Conservation (phyloP, 2,797 vertebrate species). For the Melanotaenia parkinsoni region DNA sequence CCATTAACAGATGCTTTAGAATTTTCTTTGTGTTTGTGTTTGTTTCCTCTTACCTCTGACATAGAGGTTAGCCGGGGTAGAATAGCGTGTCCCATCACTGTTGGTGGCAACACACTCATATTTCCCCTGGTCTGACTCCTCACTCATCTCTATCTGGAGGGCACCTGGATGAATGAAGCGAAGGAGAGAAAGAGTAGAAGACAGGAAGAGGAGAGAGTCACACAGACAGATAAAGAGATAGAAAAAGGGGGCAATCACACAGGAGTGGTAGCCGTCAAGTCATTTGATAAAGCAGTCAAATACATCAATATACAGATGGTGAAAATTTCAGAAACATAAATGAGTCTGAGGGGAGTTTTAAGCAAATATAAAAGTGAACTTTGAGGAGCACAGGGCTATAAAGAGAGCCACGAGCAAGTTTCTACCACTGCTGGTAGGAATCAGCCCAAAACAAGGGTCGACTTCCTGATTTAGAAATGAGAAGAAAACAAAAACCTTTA, state of each 20-base stretch:
- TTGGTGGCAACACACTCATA: slow-evolving; percentile 99
- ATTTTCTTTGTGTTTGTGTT: not conserved
- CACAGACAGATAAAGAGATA: slow-evolving; percentile 54
- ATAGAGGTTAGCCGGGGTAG: slow-evolving; percentile 98
- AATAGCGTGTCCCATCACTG: slow-evolving; percentile 98
- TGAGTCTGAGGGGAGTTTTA: slow-evolving; percentile 79
- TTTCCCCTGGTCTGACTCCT: slow-evolving; percentile 99
- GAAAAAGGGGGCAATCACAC: slow-evolving; percentile 52
- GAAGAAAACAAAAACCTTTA: slow-evolving; percentile 80
- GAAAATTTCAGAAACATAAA: slow-evolving; percentile 88
- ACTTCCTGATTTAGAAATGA: slow-evolving; percentile 82
- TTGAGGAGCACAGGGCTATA: slow-evolving; percentile 42
- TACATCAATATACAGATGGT: slow-evolving; percentile 86
- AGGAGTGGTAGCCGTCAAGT: slow-evolving; percentile 36
- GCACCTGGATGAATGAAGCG: slow-evolving; percentile 91
- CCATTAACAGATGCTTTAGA: not conserved
- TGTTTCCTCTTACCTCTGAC: slow-evolving; percentile 90
- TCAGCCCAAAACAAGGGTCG: slow-evolving; percentile 60
- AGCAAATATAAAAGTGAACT: slow-evolving; percentile 81
- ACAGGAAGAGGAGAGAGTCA: slow-evolving; percentile 49
- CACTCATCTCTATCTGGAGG: slow-evolving; percentile 98
- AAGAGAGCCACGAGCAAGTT: slow-evolving; percentile 51
- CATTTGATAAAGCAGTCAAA: slow-evolving; percentile 42
- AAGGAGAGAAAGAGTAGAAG: slow-evolving; percentile 75
- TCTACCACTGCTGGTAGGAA: slow-evolving; percentile 58